Evolutionary conservation across 2,888 invertebrate genomes (phyloP).

Genomic region (Odiellus spinosus): DNA sequence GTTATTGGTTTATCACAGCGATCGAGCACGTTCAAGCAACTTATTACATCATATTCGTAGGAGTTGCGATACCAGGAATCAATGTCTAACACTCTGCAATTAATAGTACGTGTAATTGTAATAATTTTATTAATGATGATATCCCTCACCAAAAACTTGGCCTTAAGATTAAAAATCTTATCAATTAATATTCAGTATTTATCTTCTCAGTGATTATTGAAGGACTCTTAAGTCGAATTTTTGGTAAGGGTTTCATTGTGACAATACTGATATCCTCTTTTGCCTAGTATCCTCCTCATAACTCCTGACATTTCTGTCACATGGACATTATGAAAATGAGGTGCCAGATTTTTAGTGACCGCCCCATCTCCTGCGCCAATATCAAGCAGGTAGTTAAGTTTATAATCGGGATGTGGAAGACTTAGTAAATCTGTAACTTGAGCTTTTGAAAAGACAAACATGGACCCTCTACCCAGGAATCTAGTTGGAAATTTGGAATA

Average conservation of each 20-base stretch:
- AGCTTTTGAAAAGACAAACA: slow-evolving; percentile 80
- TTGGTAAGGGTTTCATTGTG: too few species aligned
- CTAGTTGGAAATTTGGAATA: slow-evolving; percentile 31
- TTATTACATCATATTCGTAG: slow-evolving; percentile 51
- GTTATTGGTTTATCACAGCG: slow-evolving; percentile 70
- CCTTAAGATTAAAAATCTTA: too few species aligned
- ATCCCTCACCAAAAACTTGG: too few species aligned
- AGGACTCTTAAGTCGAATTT: too few species aligned
- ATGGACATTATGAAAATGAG: slow-evolving; percentile 54
- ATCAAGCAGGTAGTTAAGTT: slow-evolving; percentile 42
- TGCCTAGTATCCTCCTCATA: slow-evolving; percentile 64
- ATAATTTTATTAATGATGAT: too few species aligned
- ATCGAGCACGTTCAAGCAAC: slow-evolving; percentile 84
- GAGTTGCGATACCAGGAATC: slow-evolving; percentile 44
- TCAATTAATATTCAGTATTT: too few species aligned
- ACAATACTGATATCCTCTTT: slow-evolving; percentile 64
- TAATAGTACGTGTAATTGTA: too few species aligned
- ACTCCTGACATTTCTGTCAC: slow-evolving; percentile 81
- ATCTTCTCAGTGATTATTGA: too few species aligned
- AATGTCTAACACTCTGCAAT: slow-evolving; percentile 49
- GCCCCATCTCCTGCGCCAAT: slow-evolving; percentile 92
- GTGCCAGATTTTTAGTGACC: slow-evolving; percentile 63
- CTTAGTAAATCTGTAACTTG: slow-evolving; percentile 54
- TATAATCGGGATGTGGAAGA: slow-evolving; percentile 12
- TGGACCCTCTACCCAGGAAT: slow-evolving; percentile 66